phyloP scores from a whole-genome alignment of 2,888 invertebrate genomes.

The Chloroclysta siterata region DNA sequence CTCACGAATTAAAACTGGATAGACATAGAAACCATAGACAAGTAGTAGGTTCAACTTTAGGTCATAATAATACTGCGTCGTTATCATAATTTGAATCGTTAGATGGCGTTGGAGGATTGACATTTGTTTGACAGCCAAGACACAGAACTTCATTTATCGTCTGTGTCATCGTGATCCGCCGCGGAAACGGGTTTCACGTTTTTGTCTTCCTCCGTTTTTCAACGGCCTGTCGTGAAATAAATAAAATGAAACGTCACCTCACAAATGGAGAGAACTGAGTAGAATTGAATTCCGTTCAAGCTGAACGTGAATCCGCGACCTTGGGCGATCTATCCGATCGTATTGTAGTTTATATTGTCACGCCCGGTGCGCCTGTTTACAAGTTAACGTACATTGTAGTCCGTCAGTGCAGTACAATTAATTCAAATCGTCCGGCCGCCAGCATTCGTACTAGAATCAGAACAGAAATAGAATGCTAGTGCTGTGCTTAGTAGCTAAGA shows the following conservation, averaged over 20 bases:
- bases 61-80: conserved; percentile 43
- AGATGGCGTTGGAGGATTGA: conserved; percentile 38
- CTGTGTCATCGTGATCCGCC: conserved; percentile 29
- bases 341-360: conserved; percentile 60
- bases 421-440: conserved; percentile 46
- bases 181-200: conserved; percentile 59
- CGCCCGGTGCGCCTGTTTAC: conserved; percentile 77
- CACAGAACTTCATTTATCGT: conserved; percentile 31
- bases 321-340: conserved; percentile 58
- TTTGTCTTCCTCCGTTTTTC: conserved; percentile 49
- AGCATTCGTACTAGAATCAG: conserved; percentile 55
- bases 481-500: conserved; percentile 45
- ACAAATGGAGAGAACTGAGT: conserved; percentile 56
- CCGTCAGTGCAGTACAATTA: conserved; percentile 49
- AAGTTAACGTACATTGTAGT: conserved; percentile 46
- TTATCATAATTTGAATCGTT: background rate
- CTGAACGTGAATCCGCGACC: conserved; percentile 60
- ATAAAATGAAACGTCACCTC: conserved; percentile 66
- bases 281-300: conserved; percentile 58
- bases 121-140: conserved; percentile 15
- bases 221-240: conserved; percentile 61
- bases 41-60: conserved; percentile 26
- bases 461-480: conserved; percentile 60
- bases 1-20: background rate
- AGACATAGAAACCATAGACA: conserved; percentile 44